Evolutionary conservation across 1,140 invertebrate genomes (phyloP), one percentile per base, ranked within the genome.

Genomic region (Drusus annulatus): DNA sequence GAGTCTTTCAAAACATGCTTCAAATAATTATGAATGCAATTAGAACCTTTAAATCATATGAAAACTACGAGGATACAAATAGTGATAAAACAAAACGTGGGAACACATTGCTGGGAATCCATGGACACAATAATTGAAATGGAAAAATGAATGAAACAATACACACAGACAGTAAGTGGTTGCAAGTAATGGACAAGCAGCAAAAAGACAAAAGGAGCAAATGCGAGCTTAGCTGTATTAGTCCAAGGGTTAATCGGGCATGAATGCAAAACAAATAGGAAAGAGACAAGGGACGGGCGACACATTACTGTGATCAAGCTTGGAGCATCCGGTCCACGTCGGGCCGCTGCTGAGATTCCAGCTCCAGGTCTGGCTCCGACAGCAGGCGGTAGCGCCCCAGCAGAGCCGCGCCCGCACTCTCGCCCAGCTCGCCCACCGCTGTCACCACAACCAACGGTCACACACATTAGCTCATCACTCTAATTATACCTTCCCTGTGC

Each of bases 311-410:
- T 81, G 74, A 81, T 83, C 80, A 83, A 81, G 82, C 82, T 50
- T 81, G 82, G 31, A 83, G 80, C 77, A 81, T 83, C 82, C 78
- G 76, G 56, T 81, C 79, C n/a, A 58, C 69, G 19, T 83, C 82
- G 15, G 79, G 71, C 52, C 62, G 71, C 45, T 60, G 74, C 52
- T 52, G 71, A 19, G 78, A 54, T 21, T 56, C 76, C 76, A 78
- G 10, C 21, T 86, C 84, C 80, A 85, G 78, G 68, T 85, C 83
- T 84, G 83, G 85, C 54, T 86, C 87, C 83, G 88, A 87, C 85
- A 89, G 87, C 84, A 86, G 87, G 31, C 87, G 88, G 86, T 89
- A 89, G 84, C 84, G 86, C 71, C 88, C 88, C 69, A 89, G 87
- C 81, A 86, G 86, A 83, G 86, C 85, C 62, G 79, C 85, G 75